phyloP scores from a whole-genome alignment of 2,797 vertebrate species.

The Streptopelia turtur region DNA sequence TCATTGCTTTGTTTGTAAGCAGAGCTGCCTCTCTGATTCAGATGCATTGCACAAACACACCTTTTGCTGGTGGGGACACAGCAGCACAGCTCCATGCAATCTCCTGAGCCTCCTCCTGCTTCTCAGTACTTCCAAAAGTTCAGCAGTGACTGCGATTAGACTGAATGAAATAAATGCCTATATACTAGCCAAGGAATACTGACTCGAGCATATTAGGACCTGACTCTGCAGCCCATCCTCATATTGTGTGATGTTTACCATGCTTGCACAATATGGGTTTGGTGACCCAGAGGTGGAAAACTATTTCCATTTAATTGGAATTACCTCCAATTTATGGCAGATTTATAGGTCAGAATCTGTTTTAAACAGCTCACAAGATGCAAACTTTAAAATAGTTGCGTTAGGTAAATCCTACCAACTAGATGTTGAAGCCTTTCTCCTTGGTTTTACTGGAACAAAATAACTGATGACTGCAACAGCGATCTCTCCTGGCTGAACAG shows the following conservation, averaged over 20 bases:
- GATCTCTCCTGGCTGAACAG: not conserved
- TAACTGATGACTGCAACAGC: not conserved
- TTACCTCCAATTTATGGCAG: not conserved
- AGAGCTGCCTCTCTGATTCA: conserved; percentile 30
- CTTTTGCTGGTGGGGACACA: not conserved
- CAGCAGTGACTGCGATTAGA: not conserved
- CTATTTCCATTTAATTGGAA: not conserved
- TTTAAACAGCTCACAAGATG: not conserved
- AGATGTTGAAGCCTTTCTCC: not conserved
- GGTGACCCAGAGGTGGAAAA: not conserved
- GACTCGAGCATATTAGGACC: not conserved
- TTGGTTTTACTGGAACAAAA: conserved; percentile 2
- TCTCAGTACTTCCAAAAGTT: not conserved
- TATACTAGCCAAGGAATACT: not conserved
- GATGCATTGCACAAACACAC: not conserved
- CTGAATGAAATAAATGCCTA: not conserved
- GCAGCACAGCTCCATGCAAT: not conserved
- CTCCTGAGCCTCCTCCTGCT: not conserved
- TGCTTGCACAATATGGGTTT: not conserved
- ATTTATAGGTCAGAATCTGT: not conserved
- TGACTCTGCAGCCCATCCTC: not conserved
- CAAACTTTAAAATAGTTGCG: not conserved
- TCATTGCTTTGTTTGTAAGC: conserved; percentile 15
- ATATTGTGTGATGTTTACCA: not conserved
- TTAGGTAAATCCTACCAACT: not conserved